Evolutionary conservation across 2,113 vertebrate genomes (phyloP).

Genomic region (Eptesicus fuscus): DNA sequence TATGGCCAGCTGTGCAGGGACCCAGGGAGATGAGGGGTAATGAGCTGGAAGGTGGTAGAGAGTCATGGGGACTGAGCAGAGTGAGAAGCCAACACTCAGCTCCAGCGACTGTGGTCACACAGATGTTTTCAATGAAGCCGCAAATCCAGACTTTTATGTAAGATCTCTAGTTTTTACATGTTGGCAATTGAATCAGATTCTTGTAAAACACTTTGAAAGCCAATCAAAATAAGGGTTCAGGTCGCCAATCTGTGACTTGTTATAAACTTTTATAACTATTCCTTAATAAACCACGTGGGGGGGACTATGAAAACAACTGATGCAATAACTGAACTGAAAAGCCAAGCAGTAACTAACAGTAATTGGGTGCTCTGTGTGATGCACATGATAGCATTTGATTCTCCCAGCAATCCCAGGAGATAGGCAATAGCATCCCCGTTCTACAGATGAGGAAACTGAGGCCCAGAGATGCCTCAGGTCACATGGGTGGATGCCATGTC

Average conservation of each 20-base stretch:
- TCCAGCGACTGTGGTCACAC: background rate
- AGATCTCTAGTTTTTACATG: slow-evolving; percentile 27
- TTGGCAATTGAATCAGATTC: slow-evolving; percentile 34
- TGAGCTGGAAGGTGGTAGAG: background rate
- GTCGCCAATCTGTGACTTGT: slow-evolving; percentile 4
- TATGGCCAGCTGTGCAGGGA: background rate
- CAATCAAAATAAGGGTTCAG: slow-evolving; percentile 55
- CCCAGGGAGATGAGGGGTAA: background rate
- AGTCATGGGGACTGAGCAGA: background rate
- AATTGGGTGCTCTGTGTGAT: background rate
- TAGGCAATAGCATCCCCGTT: background rate
- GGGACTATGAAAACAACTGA: background rate
- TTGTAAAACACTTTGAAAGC: slow-evolving; percentile 25
- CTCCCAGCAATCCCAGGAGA: background rate
- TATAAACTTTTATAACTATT: slow-evolving; percentile 47
- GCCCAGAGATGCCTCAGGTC: background rate
- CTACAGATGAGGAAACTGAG: background rate
- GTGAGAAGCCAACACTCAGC: background rate
- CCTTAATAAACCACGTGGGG: slow-evolving; percentile 29
- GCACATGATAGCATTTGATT: background rate
- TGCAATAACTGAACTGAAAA: slow-evolving; percentile 18
- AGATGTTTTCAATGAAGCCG: slow-evolving; percentile 53
- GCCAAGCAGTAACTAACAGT: background rate
- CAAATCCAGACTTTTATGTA: slow-evolving; percentile 56
- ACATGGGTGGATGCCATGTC: background rate